phyloP scores from a whole-genome alignment of 2,888 invertebrate genomes.

The Caenorhabditis drosophilae region DNA sequence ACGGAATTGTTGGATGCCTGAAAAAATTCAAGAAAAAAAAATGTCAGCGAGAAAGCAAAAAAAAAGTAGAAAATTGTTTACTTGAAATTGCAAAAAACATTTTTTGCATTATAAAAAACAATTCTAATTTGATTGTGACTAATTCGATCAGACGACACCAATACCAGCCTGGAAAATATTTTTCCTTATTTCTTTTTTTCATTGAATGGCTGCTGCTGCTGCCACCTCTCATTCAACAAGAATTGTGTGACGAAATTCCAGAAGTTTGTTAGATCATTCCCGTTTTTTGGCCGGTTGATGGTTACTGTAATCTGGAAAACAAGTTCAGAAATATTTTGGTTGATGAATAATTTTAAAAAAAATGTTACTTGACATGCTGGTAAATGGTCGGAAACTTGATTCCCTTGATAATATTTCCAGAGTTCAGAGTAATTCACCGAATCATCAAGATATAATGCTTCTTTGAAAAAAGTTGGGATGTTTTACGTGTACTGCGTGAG shows the following conservation, averaged over 20 bases:
- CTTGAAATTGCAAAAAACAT: constrained; percentile 24
- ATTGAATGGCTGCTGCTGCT: not conserved
- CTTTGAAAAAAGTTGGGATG: constrained; percentile 7
- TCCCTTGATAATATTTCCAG: constrained; percentile 9
- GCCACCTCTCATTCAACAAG: constrained; percentile 20
- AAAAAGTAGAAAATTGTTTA: not conserved
- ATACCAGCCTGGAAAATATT: constrained; percentile 10
- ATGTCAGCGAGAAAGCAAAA: not conserved
- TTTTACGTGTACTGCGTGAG: too few species aligned
- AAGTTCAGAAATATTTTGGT: not conserved
- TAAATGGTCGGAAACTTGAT: constrained; percentile 15
- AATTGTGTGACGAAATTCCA: constrained; percentile 31
- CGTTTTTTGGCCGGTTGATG: constrained; percentile 11
- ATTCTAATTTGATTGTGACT: constrained; percentile 10
- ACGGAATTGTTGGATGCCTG: constrained; percentile 30
- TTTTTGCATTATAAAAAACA: constrained; percentile 21
- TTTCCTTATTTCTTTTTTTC: too few species aligned
- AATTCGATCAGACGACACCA: constrained; percentile 11
- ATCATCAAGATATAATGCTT: constrained; percentile 37
- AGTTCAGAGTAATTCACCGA: constrained; percentile 16
- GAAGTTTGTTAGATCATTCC: constrained; percentile 9
- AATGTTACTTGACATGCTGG: constrained; percentile 23
- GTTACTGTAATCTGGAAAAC: constrained; percentile 17
- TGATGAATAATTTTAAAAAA: not conserved
- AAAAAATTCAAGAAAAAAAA: constrained; percentile 2